A percentile compares a stretch with the other conserved stretches of the same genome.
Conservation (phyloP, 2,113 vertebrate genomes). For the Ctenodactylus gundi region DNA sequence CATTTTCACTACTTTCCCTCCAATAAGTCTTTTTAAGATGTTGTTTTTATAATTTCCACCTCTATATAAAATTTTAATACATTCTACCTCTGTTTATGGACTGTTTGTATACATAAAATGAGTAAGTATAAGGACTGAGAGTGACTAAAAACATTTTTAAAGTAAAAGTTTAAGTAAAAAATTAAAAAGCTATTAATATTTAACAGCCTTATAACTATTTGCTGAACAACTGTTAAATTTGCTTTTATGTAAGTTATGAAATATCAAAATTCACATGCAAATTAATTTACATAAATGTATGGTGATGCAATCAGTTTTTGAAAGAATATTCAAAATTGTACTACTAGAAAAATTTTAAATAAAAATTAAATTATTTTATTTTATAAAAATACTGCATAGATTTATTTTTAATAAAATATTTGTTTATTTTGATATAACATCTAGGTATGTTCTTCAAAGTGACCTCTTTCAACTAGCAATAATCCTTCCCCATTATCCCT, state of each 20-base stretch:
- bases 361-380: background rate
- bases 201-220: conserved; percentile 46
- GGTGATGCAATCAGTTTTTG: conserved; percentile 4
- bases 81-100: background rate
- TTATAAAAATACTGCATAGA: background rate
- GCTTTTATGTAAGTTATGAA: conserved; percentile 28
- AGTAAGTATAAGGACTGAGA: background rate
- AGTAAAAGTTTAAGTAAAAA: conserved; percentile 1
- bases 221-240: background rate
- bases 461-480: too few species aligned
- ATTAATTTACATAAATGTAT: conserved; percentile 36
- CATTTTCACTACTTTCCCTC: background rate
- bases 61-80: conserved; percentile 1
- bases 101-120: background rate
- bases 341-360: conserved; percentile 3
- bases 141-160: conserved; percentile 6
- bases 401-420: background rate
- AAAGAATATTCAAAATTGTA: conserved; percentile 29
- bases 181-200: conserved; percentile 5
- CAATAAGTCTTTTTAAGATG: background rate
- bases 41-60: background rate
- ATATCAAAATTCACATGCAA: conserved; percentile 42
- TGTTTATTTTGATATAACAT: background rate
- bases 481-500: background rate
- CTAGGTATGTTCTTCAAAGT: background rate